Evolutionary conservation across 2,888 invertebrate species (phyloP).

Genomic region (Sympetrum striolatum): DNA sequence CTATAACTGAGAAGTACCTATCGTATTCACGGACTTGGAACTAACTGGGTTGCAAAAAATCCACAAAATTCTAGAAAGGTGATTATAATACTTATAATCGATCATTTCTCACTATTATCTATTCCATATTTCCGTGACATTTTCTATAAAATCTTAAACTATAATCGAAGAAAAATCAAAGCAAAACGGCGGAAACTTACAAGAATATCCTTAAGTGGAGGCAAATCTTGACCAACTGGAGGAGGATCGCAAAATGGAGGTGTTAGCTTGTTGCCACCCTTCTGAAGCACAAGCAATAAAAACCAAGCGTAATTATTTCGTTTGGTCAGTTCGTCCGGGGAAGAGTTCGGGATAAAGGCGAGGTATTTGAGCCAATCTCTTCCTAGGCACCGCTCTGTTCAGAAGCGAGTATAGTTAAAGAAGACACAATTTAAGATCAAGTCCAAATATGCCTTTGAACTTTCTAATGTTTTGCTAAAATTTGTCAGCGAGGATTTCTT

Average conservation of each 20-base stretch:
- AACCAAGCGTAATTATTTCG: conserved; percentile 62
- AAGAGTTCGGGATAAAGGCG: conserved; percentile 53
- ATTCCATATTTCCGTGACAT: background rate
- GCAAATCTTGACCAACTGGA: conserved; percentile 52
- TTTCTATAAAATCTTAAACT: background rate
- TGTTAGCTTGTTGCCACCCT: conserved; percentile 57
- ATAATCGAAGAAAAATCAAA: background rate
- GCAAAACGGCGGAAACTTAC: conserved; percentile 51
- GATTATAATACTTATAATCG: background rate
- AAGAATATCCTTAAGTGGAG: conserved; percentile 57
- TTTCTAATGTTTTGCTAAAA: background rate
- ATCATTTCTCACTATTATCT: background rate
- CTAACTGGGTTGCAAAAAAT: background rate
- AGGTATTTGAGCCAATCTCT: conserved; percentile 59
- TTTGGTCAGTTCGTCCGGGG: conserved; percentile 54
- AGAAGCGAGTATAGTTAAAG: background rate
- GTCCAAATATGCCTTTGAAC: background rate
- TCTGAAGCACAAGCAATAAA: conserved; percentile 59
- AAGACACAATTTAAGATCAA: background rate
- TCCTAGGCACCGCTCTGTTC: conserved; percentile 52
- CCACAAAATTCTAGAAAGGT: background rate
- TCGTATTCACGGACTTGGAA: no score
- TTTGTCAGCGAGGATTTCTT: background rate
- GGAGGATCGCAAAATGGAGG: conserved; percentile 57
- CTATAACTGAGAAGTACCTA: no score